Conservation (phyloP, 2,888 invertebrate genomes). For the Ctenicera cuprea region DNA sequence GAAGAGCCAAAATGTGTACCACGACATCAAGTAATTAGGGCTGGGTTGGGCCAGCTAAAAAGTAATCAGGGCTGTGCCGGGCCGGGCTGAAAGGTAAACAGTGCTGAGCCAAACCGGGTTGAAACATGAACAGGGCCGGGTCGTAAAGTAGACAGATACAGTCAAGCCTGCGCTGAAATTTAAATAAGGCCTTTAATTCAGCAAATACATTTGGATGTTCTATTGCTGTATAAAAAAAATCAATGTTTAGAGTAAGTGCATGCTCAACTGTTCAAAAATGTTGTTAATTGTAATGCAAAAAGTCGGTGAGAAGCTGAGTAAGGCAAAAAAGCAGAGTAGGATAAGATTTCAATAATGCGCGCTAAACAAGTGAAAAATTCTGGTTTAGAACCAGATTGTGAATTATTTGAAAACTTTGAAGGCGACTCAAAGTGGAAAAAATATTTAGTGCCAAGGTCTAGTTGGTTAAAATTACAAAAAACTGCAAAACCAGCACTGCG, state of each 20-base stretch:
- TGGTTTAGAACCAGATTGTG: not conserved
- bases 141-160: conserved; percentile 34
- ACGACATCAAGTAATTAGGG: conserved; percentile 4
- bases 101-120: conserved; percentile 30
- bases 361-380: not conserved
- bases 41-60: conserved; percentile 18
- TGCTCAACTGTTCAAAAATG: conserved; percentile 38
- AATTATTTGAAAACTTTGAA: conserved; percentile 6
- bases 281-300: conserved; percentile 33
- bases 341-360: conserved; percentile 5
- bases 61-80: conserved; percentile 19
- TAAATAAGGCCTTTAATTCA: conserved; percentile 43
- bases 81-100: conserved; percentile 36
- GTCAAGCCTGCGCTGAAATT: conserved; percentile 44
- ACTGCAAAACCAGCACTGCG: conserved; percentile 3
- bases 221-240: conserved; percentile 38
- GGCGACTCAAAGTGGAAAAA: not conserved
- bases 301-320: conserved; percentile 28
- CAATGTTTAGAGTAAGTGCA: conserved; percentile 35
- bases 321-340: conserved; percentile 15
- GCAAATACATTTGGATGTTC: conserved; percentile 21
- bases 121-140: conserved; percentile 35
- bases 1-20: not conserved
- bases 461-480: conserved; percentile 11
- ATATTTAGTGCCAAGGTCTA: conserved; percentile 23